These are phyloP conservation scores for Acleris cristana DNA, from an alignment of 2,888 invertebrate species.

Conservation along the genomic window DNA sequence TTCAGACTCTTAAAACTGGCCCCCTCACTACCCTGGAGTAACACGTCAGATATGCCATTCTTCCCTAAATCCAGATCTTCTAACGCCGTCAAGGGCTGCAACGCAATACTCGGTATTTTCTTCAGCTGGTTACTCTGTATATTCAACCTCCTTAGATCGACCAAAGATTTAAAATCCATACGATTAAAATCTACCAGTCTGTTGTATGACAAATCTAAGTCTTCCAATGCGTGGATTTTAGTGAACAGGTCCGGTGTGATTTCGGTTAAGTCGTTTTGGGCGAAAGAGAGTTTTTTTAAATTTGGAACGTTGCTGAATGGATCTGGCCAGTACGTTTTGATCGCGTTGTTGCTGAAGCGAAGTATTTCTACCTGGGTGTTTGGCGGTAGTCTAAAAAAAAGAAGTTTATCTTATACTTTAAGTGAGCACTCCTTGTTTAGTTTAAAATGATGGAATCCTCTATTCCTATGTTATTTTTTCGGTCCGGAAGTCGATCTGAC, in stretches of 20 bases:
- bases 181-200: constrained; percentile 68
- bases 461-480: too few relatives aligned
- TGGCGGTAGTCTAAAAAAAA: constrained; percentile 68
- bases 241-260: constrained; percentile 77
- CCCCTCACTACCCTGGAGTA: constrained; percentile 62
- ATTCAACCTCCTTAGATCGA: constrained; percentile 65
- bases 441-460: too few relatives aligned
- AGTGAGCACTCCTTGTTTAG: too few relatives aligned
- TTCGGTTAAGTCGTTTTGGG: constrained; percentile 74
- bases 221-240: constrained; percentile 67
- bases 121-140: constrained; percentile 75
- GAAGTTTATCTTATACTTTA: not conserved
- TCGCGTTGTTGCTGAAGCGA: constrained; percentile 70
- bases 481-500: too few relatives aligned
- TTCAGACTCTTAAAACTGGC: constrained; percentile 61
- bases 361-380: constrained; percentile 71
- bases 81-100: constrained; percentile 66
- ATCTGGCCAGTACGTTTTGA: constrained; percentile 76
- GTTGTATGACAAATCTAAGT: constrained; percentile 82
- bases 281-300: constrained; percentile 73
- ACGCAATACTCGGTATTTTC: constrained; percentile 66
- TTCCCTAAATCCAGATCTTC: constrained; percentile 78
- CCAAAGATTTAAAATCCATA: constrained; percentile 67
- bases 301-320: constrained; percentile 70
- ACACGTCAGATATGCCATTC: constrained; percentile 69